Conservation (phyloP, 2,797 vertebrate genomes). For the Denticeps clupeoides region DNA sequence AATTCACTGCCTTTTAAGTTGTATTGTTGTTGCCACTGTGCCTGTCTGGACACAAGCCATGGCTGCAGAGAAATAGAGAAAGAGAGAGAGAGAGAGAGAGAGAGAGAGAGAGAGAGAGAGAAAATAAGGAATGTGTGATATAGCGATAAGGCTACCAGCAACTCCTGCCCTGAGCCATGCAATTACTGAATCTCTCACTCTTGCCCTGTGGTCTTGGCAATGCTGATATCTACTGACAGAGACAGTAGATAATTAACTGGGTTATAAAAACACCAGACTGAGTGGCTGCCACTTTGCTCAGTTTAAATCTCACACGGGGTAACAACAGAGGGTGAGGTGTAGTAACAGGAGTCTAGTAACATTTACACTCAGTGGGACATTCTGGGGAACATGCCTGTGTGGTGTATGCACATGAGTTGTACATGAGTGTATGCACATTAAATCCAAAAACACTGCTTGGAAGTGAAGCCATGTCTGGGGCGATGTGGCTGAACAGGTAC, state of each 20-base stretch:
- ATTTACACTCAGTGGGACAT: no score
- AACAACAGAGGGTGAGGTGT: background rate
- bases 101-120: no score
- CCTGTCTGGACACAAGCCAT: conserved; percentile 22
- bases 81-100: no score
- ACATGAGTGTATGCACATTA: no score
- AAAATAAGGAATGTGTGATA: conserved; percentile 15
- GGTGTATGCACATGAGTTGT: no score
- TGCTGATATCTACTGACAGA: conserved; percentile 8
- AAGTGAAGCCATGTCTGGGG: no score
- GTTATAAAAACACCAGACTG: conserved; percentile 10
- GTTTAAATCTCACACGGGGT: background rate
- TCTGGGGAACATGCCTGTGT: no score
- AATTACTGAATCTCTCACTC: conserved; percentile 14
- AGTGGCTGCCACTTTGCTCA: background rate
- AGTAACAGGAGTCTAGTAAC: background rate
- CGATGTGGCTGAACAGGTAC: no score
- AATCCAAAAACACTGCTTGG: no score
- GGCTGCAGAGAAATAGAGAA: conserved; percentile 5
- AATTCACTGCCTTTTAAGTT: conserved; percentile 24
- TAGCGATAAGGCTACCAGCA: conserved; percentile 13
- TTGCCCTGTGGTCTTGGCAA: conserved; percentile 1
- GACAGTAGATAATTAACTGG: conserved; percentile 11
- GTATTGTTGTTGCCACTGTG: conserved; percentile 11
- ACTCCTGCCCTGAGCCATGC: conserved; percentile 8